These are phyloP conservation scores for Caretta caretta DNA, from an alignment of 2,113 vertebrate genomes.

Conservation along the genomic window DNA sequence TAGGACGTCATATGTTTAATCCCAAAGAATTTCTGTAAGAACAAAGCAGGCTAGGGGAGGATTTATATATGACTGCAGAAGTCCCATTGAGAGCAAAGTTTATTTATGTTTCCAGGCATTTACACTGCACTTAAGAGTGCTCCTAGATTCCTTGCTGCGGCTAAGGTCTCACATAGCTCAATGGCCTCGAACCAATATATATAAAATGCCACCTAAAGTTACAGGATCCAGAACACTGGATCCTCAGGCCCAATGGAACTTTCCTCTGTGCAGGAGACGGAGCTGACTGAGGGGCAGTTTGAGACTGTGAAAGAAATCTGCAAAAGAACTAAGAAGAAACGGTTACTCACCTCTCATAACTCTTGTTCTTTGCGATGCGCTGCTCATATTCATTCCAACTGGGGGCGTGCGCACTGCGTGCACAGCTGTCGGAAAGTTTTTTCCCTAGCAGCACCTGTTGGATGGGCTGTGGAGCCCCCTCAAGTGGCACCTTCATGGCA, in stretches of 20 bases:
- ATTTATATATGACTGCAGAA: background rate
- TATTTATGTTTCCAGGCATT: background rate
- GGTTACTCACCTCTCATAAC: too few relatives aligned
- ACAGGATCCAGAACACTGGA: background rate
- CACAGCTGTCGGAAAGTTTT: too few relatives aligned
- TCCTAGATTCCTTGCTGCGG: background rate
- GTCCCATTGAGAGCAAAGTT: background rate
- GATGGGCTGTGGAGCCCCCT: too few relatives aligned
- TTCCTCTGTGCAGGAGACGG: background rate
- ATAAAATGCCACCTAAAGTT: background rate
- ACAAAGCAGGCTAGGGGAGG: slow-evolving; percentile 29
- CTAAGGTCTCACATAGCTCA: background rate
- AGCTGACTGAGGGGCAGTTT: background rate
- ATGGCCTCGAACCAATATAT: background rate
- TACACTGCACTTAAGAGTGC: background rate
- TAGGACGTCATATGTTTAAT: slow-evolving; percentile 51
- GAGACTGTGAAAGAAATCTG: background rate
- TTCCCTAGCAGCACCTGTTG: too few relatives aligned
- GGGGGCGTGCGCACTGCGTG: too few relatives aligned
- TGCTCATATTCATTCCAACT: too few relatives aligned
- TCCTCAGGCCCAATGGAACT: background rate
- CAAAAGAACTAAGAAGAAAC: background rate
- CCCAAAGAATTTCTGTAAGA: slow-evolving; percentile 67
- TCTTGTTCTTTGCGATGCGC: too few relatives aligned
- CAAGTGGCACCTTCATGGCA: too few relatives aligned